Conservation (phyloP, 2,797 vertebrate genomes). For the Chelon labrosus region DNA sequence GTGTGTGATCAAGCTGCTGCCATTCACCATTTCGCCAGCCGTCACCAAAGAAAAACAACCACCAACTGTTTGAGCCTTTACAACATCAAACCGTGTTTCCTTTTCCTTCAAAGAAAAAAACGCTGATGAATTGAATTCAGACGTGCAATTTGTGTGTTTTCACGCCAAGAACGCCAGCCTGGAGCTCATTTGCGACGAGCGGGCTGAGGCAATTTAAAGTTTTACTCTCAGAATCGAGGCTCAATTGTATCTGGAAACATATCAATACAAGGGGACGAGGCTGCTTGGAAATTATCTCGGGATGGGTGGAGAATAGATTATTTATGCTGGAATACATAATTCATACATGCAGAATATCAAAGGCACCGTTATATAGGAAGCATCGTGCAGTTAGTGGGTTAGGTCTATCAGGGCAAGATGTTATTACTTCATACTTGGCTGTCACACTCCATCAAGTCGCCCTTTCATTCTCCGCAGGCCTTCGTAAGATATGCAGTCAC, state of each 20-base stretch:
- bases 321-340: constrained; percentile 72
- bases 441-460: constrained; percentile 70
- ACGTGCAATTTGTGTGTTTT: constrained; percentile 23
- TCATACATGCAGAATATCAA: constrained; percentile 63
- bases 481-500: constrained; percentile 58
- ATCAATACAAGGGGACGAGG: constrained; percentile 38
- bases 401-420: constrained; percentile 63
- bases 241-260: constrained; percentile 29
- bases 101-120: constrained; percentile 23
- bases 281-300: constrained; percentile 56
- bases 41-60: constrained; percentile 33
- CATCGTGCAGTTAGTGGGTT: constrained; percentile 51
- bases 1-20: constrained; percentile 52
- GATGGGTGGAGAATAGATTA: constrained; percentile 63
- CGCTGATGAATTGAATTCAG: constrained; percentile 35
- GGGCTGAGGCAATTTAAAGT: constrained; percentile 15
- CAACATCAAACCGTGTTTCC: constrained; percentile 25
- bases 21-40: constrained; percentile 29
- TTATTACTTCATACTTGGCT: constrained; percentile 70
- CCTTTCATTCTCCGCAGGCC: constrained; percentile 50
- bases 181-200: constrained; percentile 8
- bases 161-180: background rate
- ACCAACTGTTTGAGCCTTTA: constrained; percentile 36
- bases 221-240: constrained; percentile 28
- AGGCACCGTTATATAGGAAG: constrained; percentile 48